Evolutionary conservation across 2,797 vertebrate species (phyloP).

Genomic region (Etheostoma nigrum): DNA sequence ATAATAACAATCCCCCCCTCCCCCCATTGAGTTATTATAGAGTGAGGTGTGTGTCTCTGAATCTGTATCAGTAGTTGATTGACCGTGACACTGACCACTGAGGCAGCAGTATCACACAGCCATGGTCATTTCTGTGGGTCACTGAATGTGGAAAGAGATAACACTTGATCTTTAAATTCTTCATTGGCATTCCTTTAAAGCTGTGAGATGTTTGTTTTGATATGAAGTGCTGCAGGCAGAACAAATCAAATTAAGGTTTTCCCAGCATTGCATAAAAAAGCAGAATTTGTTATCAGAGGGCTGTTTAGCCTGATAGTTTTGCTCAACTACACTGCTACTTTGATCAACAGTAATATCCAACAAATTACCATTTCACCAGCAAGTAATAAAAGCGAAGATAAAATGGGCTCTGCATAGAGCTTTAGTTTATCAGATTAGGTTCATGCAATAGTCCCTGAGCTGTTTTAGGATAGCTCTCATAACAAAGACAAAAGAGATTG

Average conservation of each 20-base stretch:
- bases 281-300: constrained; percentile 20
- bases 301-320: constrained; percentile 14
- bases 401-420: constrained; percentile 20
- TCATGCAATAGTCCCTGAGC: not conserved
- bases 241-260: constrained; percentile 30
- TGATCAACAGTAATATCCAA: constrained; percentile 16
- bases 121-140: constrained; percentile 51
- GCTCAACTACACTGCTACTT: constrained; percentile 3
- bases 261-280: constrained; percentile 13
- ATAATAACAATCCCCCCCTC: constrained; percentile 44
- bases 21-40: constrained; percentile 69
- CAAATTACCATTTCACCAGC: constrained; percentile 28
- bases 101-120: constrained; percentile 42
- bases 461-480: constrained; percentile 40
- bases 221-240: constrained; percentile 24
- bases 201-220: constrained; percentile 30
- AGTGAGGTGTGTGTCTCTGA: constrained; percentile 58
- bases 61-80: constrained; percentile 67
- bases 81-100: constrained; percentile 61
- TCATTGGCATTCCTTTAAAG: constrained; percentile 25
- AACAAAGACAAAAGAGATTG: constrained; percentile 59
- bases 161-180: constrained; percentile 64
- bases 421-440: constrained; percentile 32
- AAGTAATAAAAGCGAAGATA: constrained; percentile 24
- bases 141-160: constrained; percentile 30